Conservation (phyloP, 2,888 invertebrate genomes). For the Trisateles emortualis region DNA sequence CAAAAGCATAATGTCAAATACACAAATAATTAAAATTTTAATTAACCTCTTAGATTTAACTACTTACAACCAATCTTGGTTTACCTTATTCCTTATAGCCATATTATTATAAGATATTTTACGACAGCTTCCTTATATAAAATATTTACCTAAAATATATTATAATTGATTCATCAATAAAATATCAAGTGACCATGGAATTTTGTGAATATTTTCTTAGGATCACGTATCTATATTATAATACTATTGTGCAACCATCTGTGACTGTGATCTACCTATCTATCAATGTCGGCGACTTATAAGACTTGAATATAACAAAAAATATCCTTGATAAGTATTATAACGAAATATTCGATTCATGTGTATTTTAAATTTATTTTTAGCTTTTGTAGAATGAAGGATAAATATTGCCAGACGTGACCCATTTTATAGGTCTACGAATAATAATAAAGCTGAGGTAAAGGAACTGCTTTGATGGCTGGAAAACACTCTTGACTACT, state of each 20-base stretch:
- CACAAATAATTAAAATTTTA: no score
- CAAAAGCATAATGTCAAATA: no score
- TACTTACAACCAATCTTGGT: no score
- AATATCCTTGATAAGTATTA: constrained; percentile 27
- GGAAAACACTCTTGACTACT: constrained; percentile 13
- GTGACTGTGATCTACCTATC: constrained; percentile 66
- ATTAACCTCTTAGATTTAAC: no score
- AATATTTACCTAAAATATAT: background rate
- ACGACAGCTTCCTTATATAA: no score
- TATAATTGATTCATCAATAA: constrained; percentile 8
- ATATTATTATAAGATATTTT: no score
- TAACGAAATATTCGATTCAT: constrained; percentile 7
- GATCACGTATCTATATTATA: constrained; percentile 63
- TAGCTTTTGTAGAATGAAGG: background rate
- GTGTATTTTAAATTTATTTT: constrained; percentile 21
- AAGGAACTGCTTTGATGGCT: background rate
- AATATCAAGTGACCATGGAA: constrained; percentile 26
- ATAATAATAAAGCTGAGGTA: background rate
- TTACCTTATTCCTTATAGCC: no score
- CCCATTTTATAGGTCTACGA: constrained; percentile 2
- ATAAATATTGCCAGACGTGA: background rate
- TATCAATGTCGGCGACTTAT: constrained; percentile 62
- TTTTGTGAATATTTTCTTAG: constrained; percentile 68
- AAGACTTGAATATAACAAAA: constrained; percentile 36
- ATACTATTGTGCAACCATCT: constrained; percentile 76